Base-by-base conservation (phyloP, 1,140 invertebrate genomes). In the Polypedilum pembai region DNA sequence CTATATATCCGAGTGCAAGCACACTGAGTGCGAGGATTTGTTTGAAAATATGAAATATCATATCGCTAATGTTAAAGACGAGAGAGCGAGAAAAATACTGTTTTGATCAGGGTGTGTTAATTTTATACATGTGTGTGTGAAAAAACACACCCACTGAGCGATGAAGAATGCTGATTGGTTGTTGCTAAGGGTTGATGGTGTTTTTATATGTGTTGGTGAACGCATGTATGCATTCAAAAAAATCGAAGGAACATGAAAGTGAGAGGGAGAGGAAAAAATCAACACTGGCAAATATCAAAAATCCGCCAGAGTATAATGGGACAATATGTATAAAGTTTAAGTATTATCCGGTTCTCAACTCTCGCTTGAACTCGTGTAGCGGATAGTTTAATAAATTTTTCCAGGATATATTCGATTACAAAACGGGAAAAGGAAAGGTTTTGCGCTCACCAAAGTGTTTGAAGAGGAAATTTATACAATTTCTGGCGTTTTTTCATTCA, bases 261-360 rank as follows among this genome's bases (percentile, higher is more conserved):
- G 8, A 56, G 45, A 12, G n/a, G 1, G 8, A 12, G 10, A 17
- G 10, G 45, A 12, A 56, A 56, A 56, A n/a, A 12, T 56, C 45
- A 56, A 56, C 45, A 69, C 17, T 69, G 17, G 65, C 65, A 69
- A 69, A 69, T 69, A n/a, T 69, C 20, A 8, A 66, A 18, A 66
- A 66, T 66, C 63, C 17, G 17, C 17, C 3, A 8, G 65, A 7
- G 65, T 69, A 69, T 69, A 69, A 69, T 69, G 17, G 65, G 65
- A 69, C 65, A 69, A 69, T 69, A 69, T 69, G 65, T 69, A 69
- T 69, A 69, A 69, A 69, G 65, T 69, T 69, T 69, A 69, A 69
- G 65, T 69, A 69, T 69, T 69, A 69, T 69, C 65, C 65, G 65
- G 65, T 69, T 56, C 65, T 69, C 65, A 18, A 69, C 65, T 69